Evolutionary conservation across 2,888 invertebrate species (phyloP).

Genomic region (Mesoligia furuncula): DNA sequence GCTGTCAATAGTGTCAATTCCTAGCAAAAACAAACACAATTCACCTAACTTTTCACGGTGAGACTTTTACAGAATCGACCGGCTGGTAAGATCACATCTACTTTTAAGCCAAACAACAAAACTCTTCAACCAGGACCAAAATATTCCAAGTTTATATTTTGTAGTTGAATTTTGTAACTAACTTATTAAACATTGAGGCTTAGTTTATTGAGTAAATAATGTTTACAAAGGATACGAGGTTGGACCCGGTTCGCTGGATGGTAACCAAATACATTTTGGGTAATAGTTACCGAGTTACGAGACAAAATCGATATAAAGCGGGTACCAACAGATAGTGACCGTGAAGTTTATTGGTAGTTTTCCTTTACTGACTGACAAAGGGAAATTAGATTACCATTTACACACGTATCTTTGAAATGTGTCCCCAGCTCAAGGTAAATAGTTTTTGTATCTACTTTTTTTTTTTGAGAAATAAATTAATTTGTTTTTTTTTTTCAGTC

Average conservation of each 20-base stretch:
- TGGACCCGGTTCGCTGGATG: slow-evolving; percentile 18
- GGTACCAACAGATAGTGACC: slow-evolving; percentile 13
- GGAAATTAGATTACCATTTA: slow-evolving; percentile 9
- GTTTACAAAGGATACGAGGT: slow-evolving; percentile 43
- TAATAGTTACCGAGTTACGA: slow-evolving; percentile 8
- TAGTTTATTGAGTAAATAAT: slow-evolving; percentile 50
- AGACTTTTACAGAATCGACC: no score
- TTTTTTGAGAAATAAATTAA: not conserved
- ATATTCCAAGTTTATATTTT: slow-evolving; percentile 34
- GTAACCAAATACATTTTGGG: slow-evolving; percentile 44
- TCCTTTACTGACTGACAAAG: slow-evolving; percentile 19
- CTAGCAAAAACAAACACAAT: no score
- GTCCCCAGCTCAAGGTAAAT: not conserved
- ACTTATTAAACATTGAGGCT: slow-evolving; percentile 31
- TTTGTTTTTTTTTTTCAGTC: not conserved
- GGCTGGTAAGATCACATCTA: not conserved
- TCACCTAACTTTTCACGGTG: no score
- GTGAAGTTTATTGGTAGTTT: slow-evolving; percentile 26
- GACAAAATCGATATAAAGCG: slow-evolving; percentile 26
- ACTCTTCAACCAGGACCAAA: not conserved
- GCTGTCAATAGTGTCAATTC: no score
- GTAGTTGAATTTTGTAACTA: slow-evolving; percentile 25
- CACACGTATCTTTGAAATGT: not conserved
- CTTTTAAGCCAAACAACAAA: not conserved
- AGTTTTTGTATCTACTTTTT: not conserved